Evolutionary conservation across 2,113 vertebrate species (phyloP).

Genomic region (Lepus americanus): DNA sequence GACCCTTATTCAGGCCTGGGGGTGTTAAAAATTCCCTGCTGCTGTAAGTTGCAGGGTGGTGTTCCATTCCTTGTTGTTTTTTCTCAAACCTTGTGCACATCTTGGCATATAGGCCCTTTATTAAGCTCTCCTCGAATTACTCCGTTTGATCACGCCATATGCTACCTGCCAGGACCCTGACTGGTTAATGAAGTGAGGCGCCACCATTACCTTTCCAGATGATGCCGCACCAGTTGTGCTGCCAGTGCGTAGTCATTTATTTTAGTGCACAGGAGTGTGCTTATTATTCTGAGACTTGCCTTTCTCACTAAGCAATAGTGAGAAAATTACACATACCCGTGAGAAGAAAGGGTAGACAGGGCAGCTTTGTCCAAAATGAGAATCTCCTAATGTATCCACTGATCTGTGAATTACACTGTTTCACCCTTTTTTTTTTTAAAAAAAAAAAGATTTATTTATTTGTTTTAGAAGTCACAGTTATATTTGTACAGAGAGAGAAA

Average conservation of each 20-base stretch:
- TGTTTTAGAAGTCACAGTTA: too few relatives aligned
- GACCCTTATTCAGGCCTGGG: neutral
- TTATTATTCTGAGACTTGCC: neutral
- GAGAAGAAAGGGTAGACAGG: neutral
- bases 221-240: neutral
- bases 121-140: constrained; percentile 29
- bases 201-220: neutral
- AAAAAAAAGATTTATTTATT: too few relatives aligned
- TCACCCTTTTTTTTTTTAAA: too few relatives aligned
- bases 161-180: constrained; percentile 46
- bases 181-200: neutral
- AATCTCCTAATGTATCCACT: neutral
- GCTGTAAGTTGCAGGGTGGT: neutral
- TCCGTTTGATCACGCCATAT: neutral
- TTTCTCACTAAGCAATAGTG: neutral
- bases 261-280: neutral
- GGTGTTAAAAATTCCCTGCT: neutral
- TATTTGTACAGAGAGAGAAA: too few relatives aligned
- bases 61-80: neutral
- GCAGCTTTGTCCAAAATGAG: neutral
- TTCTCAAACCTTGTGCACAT: neutral
- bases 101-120: neutral
- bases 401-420: too few relatives aligned
- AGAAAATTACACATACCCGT: neutral
- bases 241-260: constrained; percentile 33